Conservation (phyloP, 2,888 invertebrate genomes). For the Phrixothrix hirtus region DNA sequence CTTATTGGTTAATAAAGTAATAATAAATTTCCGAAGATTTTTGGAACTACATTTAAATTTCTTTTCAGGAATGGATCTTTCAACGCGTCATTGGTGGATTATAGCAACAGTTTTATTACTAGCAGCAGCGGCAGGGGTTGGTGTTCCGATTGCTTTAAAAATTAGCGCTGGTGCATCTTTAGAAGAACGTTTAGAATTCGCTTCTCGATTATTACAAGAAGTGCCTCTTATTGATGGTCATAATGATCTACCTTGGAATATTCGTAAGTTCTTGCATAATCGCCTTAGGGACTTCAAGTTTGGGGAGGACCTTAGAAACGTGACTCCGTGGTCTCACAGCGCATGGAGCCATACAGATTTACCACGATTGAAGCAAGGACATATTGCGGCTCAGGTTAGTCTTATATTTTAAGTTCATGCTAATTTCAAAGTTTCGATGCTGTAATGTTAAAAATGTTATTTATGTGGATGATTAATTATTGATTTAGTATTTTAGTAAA, state of each 20-base stretch:
- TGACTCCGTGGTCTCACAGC: conserved; percentile 72
- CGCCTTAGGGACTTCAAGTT: conserved; percentile 81
- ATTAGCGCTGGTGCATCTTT: conserved; percentile 77
- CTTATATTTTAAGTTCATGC: no score
- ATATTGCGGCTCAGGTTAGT: conserved; percentile 77
- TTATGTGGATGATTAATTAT: not conserved
- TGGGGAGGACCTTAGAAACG: conserved; percentile 68
- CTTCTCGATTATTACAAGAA: conserved; percentile 73
- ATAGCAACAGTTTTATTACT: conserved; percentile 75
- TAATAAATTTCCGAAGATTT: no score
- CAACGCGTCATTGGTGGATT: conserved; percentile 74
- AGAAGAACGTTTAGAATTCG: conserved; percentile 75
- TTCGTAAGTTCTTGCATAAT: conserved; percentile 87
- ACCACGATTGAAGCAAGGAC: conserved; percentile 71
- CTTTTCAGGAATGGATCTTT: conserved; percentile 60
- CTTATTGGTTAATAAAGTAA: no score
- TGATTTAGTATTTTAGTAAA: no score
- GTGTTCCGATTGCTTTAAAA: conserved; percentile 77
- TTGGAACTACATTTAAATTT: no score
- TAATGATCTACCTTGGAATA: conserved; percentile 91
- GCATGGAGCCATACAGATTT: conserved; percentile 83
- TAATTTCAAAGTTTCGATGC: no score
- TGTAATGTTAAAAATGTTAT: no score
- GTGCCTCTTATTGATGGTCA: conserved; percentile 83
- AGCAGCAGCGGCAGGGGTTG: conserved; percentile 79